Percentiles rank a stretch among this genome's conserved stretches.
phyloP scores from a whole-genome alignment of 2,888 invertebrate species.

The Agriopis leucophaearia region DNA sequence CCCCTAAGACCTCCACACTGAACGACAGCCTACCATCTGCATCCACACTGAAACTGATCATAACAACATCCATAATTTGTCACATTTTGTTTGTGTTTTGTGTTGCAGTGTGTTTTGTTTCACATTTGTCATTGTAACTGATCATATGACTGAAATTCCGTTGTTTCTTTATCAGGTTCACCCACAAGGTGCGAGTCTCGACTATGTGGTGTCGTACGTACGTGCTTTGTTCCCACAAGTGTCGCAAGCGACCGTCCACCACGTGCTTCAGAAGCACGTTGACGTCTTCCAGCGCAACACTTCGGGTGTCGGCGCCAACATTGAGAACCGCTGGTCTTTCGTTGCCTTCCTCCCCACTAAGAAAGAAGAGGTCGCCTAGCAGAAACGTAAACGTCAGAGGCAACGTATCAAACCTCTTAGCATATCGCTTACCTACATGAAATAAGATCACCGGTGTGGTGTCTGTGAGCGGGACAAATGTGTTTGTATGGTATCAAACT shows the following conservation, averaged over 20 bases:
- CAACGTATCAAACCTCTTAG: conserved; percentile 36
- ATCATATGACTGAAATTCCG: too few relatives aligned
- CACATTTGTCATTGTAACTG: too few relatives aligned
- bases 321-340: conserved; percentile 95
- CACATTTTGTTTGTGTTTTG: too few relatives aligned
- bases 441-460: conserved; percentile 3
- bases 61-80: too few relatives aligned
- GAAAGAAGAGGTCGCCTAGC: conserved; percentile 41
- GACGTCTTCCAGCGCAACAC: conserved; percentile 93
- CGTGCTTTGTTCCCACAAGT: conserved; percentile 91
- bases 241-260: conserved; percentile 91
- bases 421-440: conserved; percentile 51
- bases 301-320: conserved; percentile 93
- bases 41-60: too few relatives aligned
- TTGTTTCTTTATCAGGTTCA: conserved; percentile 88
- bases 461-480: background rate
- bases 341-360: conserved; percentile 86
- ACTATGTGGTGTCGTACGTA: conserved; percentile 96
- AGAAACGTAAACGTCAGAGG: conserved; percentile 25
- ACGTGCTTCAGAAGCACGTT: conserved; percentile 91
- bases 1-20: too few relatives aligned
- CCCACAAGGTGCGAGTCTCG: conserved; percentile 96
- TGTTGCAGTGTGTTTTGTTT: too few relatives aligned
- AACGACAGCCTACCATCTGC: too few relatives aligned
- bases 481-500: background rate